Evolutionary conservation across 2,888 invertebrate species (phyloP).

Genomic region (Steromphala cineraria): DNA sequence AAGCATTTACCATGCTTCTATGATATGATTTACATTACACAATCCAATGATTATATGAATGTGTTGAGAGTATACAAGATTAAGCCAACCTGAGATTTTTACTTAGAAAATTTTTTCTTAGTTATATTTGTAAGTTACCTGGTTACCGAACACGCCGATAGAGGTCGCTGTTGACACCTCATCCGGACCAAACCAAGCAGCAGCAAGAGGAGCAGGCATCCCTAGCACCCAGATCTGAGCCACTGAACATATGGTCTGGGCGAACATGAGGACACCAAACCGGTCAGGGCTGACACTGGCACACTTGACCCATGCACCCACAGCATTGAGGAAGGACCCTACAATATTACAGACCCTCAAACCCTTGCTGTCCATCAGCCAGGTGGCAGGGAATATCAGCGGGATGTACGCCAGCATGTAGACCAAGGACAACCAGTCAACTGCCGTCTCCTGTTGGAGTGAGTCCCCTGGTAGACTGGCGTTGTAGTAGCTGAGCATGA

Average conservation of each 20-base stretch:
- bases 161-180: slow-evolving; percentile 98
- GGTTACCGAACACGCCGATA: slow-evolving; percentile 98
- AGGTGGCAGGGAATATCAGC: slow-evolving; percentile 97
- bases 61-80: too few relatives aligned
- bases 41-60: too few relatives aligned
- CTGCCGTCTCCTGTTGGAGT: slow-evolving; percentile 77
- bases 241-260: slow-evolving; percentile 84
- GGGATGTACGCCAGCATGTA: slow-evolving; percentile 98
- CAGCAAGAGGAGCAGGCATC: slow-evolving; percentile 91
- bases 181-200: slow-evolving; percentile 97
- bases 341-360: slow-evolving; percentile 66
- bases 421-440: slow-evolving; percentile 98
- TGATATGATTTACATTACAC: too few relatives aligned
- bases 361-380: slow-evolving; percentile 92
- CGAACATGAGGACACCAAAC: slow-evolving; percentile 89
- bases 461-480: slow-evolving; percentile 69
- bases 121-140: slow-evolving; percentile 82
- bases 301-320: slow-evolving; percentile 84
- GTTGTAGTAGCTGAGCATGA: slow-evolving; percentile 80
- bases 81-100: neutral
- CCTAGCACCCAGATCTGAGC: slow-evolving; percentile 95
- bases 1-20: too few relatives aligned
- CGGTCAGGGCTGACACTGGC: slow-evolving; percentile 88
- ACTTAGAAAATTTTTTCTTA: too few relatives aligned
- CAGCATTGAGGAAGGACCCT: slow-evolving; percentile 80